A percentile compares a stretch with the other conserved stretches of the same genome.
These are phyloP conservation scores for Brachyhypopomus gauderio DNA, from an alignment of 2,113 vertebrate genomes.

Conservation along the genomic window DNA sequence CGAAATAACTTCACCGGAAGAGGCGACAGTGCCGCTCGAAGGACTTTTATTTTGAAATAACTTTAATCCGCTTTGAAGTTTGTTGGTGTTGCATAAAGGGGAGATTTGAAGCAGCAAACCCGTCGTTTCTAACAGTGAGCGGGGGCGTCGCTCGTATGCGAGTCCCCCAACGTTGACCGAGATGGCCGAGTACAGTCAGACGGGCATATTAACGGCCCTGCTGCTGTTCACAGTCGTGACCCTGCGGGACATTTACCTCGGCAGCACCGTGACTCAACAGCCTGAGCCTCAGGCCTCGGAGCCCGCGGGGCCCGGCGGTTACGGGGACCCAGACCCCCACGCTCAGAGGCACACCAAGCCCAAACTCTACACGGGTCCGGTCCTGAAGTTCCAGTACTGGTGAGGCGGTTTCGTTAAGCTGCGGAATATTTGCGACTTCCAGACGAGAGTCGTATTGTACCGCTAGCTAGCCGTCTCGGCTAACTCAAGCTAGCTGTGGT, in stretches of 20 bases:
- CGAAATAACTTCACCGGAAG: constrained; percentile 4
- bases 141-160: neutral
- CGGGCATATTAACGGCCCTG: constrained; percentile 69
- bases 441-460: too few relatives aligned
- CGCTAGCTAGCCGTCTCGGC: neutral
- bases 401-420: constrained; percentile 46
- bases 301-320: constrained; percentile 15
- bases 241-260: constrained; percentile 70
- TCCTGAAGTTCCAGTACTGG: constrained; percentile 77
- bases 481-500: neutral
- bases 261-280: constrained; percentile 55
- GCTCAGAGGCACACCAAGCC: constrained; percentile 55
- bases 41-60: constrained; percentile 44
- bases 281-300: constrained; percentile 42
- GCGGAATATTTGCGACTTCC: too few relatives aligned
- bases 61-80: neutral
- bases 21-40: neutral
- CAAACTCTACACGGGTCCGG: constrained; percentile 67
- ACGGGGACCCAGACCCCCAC: constrained; percentile 38
- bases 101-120: neutral
- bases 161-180: neutral
- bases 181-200: constrained; percentile 75
- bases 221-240: constrained; percentile 74
- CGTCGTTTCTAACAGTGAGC: neutral
- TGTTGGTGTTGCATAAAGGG: neutral